A percentile compares a stretch with the other conserved stretches of the same genome.
These are phyloP conservation scores for Phymatocera aterrima DNA, from an alignment of 2,888 invertebrate species.

Conservation along the genomic window DNA sequence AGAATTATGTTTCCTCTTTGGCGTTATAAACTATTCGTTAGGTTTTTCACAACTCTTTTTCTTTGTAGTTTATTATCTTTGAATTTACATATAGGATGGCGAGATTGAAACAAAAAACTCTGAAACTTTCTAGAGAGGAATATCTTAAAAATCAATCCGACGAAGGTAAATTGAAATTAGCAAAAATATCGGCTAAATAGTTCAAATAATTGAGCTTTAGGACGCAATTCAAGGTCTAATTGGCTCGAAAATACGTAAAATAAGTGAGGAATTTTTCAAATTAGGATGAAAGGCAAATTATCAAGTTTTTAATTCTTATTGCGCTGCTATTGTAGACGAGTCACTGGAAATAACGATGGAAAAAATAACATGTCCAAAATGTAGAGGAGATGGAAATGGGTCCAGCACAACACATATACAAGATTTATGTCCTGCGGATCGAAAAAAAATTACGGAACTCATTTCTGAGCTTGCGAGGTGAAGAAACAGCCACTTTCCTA, in stretches of 20 bases:
- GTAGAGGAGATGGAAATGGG: conserved; percentile 50
- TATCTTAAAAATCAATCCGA: conserved; percentile 14
- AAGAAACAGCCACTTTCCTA: conserved; percentile 14
- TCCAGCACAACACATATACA: conserved; percentile 56
- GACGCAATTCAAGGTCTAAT: background rate
- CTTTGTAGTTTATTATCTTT: background rate
- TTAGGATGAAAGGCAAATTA: too few species aligned
- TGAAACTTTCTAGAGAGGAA: conserved; percentile 41
- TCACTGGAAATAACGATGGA: conserved; percentile 52
- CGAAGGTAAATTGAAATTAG: conserved; percentile 16
- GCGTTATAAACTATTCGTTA: background rate
- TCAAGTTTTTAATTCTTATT: background rate
- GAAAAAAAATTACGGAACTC: conserved; percentile 58
- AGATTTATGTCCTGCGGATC: conserved; percentile 61
- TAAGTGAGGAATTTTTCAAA: too few species aligned
- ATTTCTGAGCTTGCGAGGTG: conserved; percentile 61
- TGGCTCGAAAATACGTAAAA: too few species aligned
- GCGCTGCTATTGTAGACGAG: conserved; percentile 44
- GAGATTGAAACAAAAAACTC: conserved; percentile 36
- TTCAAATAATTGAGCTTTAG: background rate
- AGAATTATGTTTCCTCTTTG: too few species aligned
- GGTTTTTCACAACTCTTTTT: too few species aligned
- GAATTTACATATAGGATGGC: conserved; percentile 32
- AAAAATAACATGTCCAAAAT: conserved; percentile 54
- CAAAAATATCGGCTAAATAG: background rate